These are phyloP conservation scores for Halcyon chelicuti DNA, from an alignment of 2,797 vertebrate genomes.

Conservation along the genomic window DNA sequence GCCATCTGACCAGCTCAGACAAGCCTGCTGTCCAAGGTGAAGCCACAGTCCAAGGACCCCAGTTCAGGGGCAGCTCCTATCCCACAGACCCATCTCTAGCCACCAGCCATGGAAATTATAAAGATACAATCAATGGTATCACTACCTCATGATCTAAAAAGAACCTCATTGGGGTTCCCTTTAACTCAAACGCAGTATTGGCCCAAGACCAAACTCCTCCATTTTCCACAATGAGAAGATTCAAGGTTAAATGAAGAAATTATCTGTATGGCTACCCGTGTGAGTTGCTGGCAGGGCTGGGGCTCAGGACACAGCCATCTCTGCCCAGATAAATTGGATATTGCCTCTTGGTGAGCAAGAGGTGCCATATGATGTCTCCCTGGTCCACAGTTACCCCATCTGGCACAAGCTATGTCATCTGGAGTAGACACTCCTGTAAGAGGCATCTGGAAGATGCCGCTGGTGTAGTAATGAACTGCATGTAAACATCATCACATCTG, in stretches of 20 bases:
- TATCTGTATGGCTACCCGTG: neutral
- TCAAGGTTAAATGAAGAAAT: neutral
- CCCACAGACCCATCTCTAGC: rapidly evolving
- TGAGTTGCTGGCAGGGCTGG: neutral
- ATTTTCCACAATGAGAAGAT: neutral
- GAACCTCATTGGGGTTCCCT: neutral
- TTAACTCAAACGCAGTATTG: neutral
- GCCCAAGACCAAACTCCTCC: neutral
- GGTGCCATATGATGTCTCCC: neutral
- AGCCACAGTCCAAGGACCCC: neutral
- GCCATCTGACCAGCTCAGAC: neutral
- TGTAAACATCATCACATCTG: neutral
- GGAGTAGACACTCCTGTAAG: neutral
- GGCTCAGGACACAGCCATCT: neutral
- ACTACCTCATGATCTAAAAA: too few species aligned
- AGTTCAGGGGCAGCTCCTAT: neutral
- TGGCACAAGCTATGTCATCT: neutral
- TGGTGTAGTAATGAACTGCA: neutral
- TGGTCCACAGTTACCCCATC: rapidly evolving
- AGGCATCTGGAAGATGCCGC: neutral
- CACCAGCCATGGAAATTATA: neutral
- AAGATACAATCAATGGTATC: neutral
- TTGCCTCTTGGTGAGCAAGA: neutral
- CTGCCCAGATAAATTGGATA: neutral
- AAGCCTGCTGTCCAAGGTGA: neutral